Evolutionary conservation across 2,888 invertebrate genomes (phyloP).

Genomic region (Mesorhabditis spiculigera): DNA sequence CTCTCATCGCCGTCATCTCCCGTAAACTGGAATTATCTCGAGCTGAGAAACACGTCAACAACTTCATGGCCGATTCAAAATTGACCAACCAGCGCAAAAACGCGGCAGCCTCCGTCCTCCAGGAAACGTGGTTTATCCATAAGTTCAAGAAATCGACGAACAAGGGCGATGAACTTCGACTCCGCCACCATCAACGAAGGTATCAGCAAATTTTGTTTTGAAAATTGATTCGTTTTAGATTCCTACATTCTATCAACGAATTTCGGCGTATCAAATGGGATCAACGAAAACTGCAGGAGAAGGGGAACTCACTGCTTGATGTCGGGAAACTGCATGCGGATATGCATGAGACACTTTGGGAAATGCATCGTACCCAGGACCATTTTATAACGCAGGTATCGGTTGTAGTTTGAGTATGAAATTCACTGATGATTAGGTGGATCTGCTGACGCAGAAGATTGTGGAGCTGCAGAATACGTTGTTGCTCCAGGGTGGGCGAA

Average conservation of each 20-base stretch:
- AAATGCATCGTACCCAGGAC: conserved; percentile 57
- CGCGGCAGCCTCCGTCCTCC: conserved; percentile 95
- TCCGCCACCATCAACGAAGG: conserved; percentile 54
- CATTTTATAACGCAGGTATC: conserved; percentile 49
- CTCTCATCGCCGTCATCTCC: conserved; percentile 97
- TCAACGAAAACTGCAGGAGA: conserved; percentile 56
- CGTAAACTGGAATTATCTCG: conserved; percentile 90
- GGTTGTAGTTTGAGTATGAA: neutral
- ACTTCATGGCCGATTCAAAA: conserved; percentile 99
- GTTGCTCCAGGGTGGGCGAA: conserved; percentile 14
- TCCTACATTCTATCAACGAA: conserved; percentile 58
- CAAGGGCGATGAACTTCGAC: conserved; percentile 56
- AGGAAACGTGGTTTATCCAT: conserved; percentile 82
- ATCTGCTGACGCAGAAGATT: conserved; percentile 54
- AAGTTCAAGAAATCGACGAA: conserved; percentile 51
- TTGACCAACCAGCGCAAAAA: conserved; percentile 99
- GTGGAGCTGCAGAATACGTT: conserved; percentile 44
- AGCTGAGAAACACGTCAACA: conserved; percentile 99
- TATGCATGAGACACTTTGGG: conserved; percentile 57
- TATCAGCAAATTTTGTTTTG: neutral
- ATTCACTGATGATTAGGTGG: conserved; percentile 23
- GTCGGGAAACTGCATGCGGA: conserved; percentile 79
- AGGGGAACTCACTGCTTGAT: conserved; percentile 96
- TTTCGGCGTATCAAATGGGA: conserved; percentile 90
- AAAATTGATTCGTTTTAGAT: conserved; percentile 12